Percentiles rank a stretch among this genome's conserved stretches.
Conservation (phyloP, 2,113 vertebrate genomes). For the Vicugna pacos region DNA sequence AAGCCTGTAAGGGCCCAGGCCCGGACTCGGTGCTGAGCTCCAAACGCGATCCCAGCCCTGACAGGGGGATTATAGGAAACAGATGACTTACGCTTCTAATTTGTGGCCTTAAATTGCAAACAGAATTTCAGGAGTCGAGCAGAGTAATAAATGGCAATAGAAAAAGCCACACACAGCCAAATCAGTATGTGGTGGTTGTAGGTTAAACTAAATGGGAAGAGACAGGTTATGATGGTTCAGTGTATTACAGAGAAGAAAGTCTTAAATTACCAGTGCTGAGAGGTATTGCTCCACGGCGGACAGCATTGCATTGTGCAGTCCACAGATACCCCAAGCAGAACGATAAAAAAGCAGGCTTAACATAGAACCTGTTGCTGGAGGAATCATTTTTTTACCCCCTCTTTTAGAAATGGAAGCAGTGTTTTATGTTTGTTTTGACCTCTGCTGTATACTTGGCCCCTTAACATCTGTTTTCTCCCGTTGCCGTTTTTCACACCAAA, state of each 20-base stretch:
- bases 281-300: slow-evolving; percentile 89
- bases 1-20: slow-evolving; percentile 86
- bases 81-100: slow-evolving; percentile 99
- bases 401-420: slow-evolving; percentile 84
- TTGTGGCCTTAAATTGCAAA: slow-evolving; percentile 99
- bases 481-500: slow-evolving; percentile 92
- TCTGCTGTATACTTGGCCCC: slow-evolving; percentile 88
- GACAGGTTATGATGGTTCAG: slow-evolving; percentile 96
- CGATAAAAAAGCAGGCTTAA: slow-evolving; percentile 90
- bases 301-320: slow-evolving; percentile 90
- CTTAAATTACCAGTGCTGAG: slow-evolving; percentile 94
- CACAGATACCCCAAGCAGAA: slow-evolving; percentile 89
- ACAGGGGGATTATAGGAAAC: slow-evolving; percentile 98
- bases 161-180: slow-evolving; percentile 93
- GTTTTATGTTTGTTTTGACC: slow-evolving; percentile 91
- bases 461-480: slow-evolving; percentile 91
- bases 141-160: slow-evolving; percentile 95
- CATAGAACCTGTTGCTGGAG: slow-evolving; percentile 90
- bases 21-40: slow-evolving; percentile 90
- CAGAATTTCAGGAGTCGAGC: slow-evolving; percentile 98
- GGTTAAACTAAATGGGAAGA: slow-evolving; percentile 94
- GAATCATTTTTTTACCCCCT: slow-evolving; percentile 70
- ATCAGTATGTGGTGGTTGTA: slow-evolving; percentile 93
- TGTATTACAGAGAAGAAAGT: slow-evolving; percentile 93
- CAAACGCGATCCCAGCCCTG: slow-evolving; percentile 94